Base-by-base conservation (phyloP, 1,140 invertebrate genomes). In the Planococcus citri region DNA sequence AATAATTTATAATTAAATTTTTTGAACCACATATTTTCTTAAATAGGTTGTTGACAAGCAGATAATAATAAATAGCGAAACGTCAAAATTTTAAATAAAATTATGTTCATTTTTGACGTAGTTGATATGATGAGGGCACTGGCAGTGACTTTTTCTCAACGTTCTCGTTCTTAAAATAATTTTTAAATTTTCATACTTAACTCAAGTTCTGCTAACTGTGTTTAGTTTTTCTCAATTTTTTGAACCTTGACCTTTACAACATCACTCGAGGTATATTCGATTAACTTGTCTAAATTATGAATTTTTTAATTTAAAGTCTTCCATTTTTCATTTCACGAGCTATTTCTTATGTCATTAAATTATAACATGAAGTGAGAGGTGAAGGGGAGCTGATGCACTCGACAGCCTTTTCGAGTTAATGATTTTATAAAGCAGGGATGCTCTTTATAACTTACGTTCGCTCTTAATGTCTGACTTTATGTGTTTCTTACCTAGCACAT, bases 261-360 rank as follows among this genome's bases (percentile, higher is more conserved):
- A 51, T 51, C n/a, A 9, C 17, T 33, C 41, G 6, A 17, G 3
- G n/a, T 51, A 17, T 9, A 9, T 51, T 20, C 17, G 41, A 51
- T 51, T 20, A 20, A 17, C 41, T 51, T 51, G 3, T 37, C 41
- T 51, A 51, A 51, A 51, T 51, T 51, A 51, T 17, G 17, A 51
- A 51, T 9, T 51, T 51, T 51, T 20, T 51, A 51, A 51, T 51
- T n/a, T 51, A 51, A 51, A 2, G 41, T 17, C 6, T 51, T 51
- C 17, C 41, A 51, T 51, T 51, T 9, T 51, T 51, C 41, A 51
- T n/a, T 51, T 51, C 41, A 51, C 41, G 41, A 51, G 41, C 17
- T 51, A 51, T 51, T 51, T 51, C 41, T 17, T 51, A 51, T 51
- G 41, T 51, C 41, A 20, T 51, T 51, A 51, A 51, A 51, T 51